Conservation (phyloP, 2,113 vertebrate genomes). For the Syrrhaptes paradoxus region DNA sequence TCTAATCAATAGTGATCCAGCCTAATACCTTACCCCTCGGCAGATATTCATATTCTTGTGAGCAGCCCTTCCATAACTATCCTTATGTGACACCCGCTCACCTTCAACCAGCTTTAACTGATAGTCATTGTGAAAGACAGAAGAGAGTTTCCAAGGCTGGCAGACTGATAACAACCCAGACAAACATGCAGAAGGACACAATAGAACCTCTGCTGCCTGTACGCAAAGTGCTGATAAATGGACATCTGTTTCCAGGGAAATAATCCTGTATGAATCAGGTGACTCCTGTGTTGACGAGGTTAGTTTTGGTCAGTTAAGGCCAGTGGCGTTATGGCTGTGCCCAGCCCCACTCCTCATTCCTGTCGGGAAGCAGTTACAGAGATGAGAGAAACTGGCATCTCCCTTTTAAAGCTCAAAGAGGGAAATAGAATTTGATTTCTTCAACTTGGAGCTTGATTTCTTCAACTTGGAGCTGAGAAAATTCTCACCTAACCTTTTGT, state of each 20-base stretch:
- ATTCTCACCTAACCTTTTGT: background rate
- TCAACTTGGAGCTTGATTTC: background rate
- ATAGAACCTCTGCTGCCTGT: background rate
- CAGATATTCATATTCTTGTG: background rate
- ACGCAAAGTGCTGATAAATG: background rate
- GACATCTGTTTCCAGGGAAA: background rate
- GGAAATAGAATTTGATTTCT: background rate
- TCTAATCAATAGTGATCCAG: background rate
- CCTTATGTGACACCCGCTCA: background rate
- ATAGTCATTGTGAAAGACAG: background rate
- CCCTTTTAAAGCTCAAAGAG: background rate
- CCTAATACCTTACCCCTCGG: background rate
- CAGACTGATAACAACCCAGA: background rate
- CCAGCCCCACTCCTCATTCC: fast-evolving
- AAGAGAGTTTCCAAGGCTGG: background rate
- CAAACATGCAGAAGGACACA: background rate
- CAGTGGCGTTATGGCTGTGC: background rate
- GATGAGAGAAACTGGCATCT: background rate
- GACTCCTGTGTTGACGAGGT: too few relatives aligned
- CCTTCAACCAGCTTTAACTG: background rate
- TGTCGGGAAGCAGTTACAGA: too few relatives aligned
- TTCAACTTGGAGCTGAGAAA: background rate
- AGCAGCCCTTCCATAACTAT: background rate
- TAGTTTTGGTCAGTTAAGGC: background rate
- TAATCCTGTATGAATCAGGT: fast-evolving